Conservation (phyloP, 2,797 vertebrate species). For the Saxicola maurus region DNA sequence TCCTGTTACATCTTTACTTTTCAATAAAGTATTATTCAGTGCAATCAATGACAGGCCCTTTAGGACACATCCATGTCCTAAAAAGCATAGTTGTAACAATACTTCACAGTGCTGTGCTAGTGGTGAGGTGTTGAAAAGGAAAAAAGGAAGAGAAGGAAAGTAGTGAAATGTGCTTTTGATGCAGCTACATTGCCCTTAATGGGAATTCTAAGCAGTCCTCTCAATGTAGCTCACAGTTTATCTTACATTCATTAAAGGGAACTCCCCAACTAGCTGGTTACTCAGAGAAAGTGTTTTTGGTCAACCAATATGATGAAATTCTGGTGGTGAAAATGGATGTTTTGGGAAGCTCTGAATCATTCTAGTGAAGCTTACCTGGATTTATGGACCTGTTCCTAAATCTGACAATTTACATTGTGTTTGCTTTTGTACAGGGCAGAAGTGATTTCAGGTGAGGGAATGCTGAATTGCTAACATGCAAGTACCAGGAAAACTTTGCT, state of each 20-base stretch:
- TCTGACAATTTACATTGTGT: background rate
- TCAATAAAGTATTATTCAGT: background rate
- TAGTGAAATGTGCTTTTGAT: background rate
- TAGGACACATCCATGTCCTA: background rate
- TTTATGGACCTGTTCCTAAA: background rate
- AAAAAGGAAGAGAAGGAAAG: background rate
- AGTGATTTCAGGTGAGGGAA: background rate
- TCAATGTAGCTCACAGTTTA: background rate
- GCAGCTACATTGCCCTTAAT: background rate
- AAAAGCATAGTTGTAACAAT: background rate
- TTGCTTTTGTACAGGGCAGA: background rate
- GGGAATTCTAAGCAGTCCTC: background rate
- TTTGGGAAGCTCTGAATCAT: background rate
- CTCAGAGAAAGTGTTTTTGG: background rate
- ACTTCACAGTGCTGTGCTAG: background rate
- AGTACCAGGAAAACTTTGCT: background rate
- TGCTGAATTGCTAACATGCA: background rate
- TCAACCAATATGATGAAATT: background rate
- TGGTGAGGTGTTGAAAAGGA: background rate
- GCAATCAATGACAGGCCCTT: background rate
- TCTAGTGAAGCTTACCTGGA: background rate
- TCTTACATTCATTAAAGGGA: background rate
- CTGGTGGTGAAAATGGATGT: background rate
- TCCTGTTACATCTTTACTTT: background rate
- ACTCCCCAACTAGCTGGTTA: background rate